Evolutionary conservation across 1,140 invertebrate species (phyloP).

Genomic region (Drosophila obscura): DNA sequence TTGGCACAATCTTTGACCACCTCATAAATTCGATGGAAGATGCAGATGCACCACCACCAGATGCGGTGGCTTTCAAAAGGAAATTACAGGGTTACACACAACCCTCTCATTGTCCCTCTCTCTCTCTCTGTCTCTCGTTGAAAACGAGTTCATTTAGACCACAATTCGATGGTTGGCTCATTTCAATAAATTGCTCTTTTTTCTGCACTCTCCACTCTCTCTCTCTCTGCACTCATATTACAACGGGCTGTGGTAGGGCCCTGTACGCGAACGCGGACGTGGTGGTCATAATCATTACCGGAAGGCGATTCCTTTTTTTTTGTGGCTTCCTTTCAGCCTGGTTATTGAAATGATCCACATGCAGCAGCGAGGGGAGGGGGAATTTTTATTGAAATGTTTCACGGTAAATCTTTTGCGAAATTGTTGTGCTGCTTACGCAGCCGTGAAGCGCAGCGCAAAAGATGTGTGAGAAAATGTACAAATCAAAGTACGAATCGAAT

Average conservation of each 20-base stretch:
- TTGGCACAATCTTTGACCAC: conserved; percentile 78
- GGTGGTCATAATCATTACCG: conserved; percentile 69
- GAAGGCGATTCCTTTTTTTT: conserved; percentile 58
- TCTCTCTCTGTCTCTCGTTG: conserved; percentile 11
- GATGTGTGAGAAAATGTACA: conserved; percentile 18
- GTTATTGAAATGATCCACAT: conserved; percentile 63
- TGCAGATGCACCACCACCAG: neutral
- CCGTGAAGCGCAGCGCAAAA: conserved; percentile 9
- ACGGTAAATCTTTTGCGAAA: conserved; percentile 34
- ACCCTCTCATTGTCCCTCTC: too few species aligned
- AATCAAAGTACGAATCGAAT: conserved; percentile 7
- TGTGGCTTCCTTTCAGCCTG: conserved; percentile 55
- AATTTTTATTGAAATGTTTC: conserved; percentile 73
- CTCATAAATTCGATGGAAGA: conserved; percentile 64
- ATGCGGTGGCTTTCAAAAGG: conserved; percentile 54
- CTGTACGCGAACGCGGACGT: too few species aligned
- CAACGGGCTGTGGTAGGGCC: conserved; percentile 1
- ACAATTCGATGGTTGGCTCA: conserved; percentile 67
- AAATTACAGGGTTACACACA: conserved; percentile 55
- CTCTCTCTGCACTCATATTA: conserved; percentile 38
- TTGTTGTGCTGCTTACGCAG: neutral
- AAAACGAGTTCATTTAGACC: conserved; percentile 72
- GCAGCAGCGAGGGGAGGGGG: conserved; percentile 38
- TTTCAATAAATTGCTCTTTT: conserved; percentile 73
- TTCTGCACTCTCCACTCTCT: conserved; percentile 10